These are phyloP conservation scores for Ophioninae sp. DNA, from an alignment of 2,888 invertebrate genomes.

Conservation along the genomic window DNA sequence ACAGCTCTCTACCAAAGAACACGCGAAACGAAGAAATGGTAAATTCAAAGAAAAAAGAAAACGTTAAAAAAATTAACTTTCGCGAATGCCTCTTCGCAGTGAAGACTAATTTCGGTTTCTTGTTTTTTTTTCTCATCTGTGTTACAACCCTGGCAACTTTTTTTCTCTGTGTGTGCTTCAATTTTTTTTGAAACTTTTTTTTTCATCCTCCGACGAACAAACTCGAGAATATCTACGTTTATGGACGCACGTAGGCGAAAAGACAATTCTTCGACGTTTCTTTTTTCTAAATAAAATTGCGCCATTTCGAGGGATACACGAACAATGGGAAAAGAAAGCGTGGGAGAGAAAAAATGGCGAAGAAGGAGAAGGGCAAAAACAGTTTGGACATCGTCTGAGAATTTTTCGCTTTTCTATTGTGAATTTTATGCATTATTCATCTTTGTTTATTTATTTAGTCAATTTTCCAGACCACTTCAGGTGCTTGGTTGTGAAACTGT, in stretches of 20 bases:
- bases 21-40: slow-evolving; percentile 20
- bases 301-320: slow-evolving; percentile 36
- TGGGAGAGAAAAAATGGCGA: background rate
- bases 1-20: slow-evolving; percentile 1
- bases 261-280: slow-evolving; percentile 11
- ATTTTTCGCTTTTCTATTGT: background rate
- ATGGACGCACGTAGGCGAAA: slow-evolving; percentile 1
- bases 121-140: slow-evolving; percentile 21
- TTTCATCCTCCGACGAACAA: slow-evolving; percentile 19
- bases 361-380: background rate
- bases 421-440: slow-evolving; percentile 15
- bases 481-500: background rate
- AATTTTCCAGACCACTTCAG: background rate
- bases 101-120: slow-evolving; percentile 27
- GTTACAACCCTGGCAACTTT: slow-evolving; percentile 33
- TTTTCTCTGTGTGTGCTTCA: slow-evolving; percentile 2
- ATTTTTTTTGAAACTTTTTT: slow-evolving; percentile 9
- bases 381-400: slow-evolving; percentile 26
- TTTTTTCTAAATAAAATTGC: slow-evolving; percentile 14
- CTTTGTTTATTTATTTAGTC: slow-evolving; percentile 26
- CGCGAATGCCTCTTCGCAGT: background rate
- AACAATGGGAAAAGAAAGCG: slow-evolving; percentile 22
- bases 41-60: slow-evolving; percentile 24
- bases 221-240: slow-evolving; percentile 13
- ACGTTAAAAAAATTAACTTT: background rate